Evolutionary conservation across 2,113 vertebrate genomes (phyloP).

Genomic region (Pristiophorus japonicus): DNA sequence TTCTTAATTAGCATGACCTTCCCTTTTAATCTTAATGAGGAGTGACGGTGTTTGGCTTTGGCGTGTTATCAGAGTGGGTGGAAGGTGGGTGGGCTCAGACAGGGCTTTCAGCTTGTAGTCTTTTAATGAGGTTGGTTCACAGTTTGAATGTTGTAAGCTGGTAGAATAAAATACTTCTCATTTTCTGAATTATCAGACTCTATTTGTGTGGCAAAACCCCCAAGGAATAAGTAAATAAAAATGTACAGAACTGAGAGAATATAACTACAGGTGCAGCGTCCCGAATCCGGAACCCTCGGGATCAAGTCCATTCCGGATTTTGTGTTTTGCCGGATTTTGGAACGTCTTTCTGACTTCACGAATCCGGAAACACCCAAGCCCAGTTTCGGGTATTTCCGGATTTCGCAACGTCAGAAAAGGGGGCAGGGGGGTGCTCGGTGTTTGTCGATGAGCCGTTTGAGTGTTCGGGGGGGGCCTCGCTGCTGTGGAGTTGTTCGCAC

Average conservation of each 20-base stretch:
- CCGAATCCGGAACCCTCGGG: too few species aligned
- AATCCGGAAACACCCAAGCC: too few species aligned
- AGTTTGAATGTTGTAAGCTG: not conserved
- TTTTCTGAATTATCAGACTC: not conserved
- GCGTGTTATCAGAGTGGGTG: slow-evolving; percentile 8
- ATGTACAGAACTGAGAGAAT: not conserved
- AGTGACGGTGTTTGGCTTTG: not conserved
- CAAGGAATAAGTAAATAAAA: not conserved
- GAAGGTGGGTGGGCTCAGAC: not conserved
- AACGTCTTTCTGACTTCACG: too few species aligned
- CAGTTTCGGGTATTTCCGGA: too few species aligned
- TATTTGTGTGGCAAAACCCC: not conserved
- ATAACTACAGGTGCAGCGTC: too few species aligned
- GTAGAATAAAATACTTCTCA: not conserved
- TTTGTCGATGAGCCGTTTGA: too few species aligned
- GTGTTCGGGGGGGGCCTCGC: too few species aligned
- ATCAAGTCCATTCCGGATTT: too few species aligned
- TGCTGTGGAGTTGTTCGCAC: too few species aligned
- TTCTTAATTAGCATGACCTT: slow-evolving; percentile 30
- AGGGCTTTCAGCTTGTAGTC: not conserved
- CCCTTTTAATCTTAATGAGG: slow-evolving; percentile 15
- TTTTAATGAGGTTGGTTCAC: slow-evolving; percentile 34
- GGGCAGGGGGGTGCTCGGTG: too few species aligned
- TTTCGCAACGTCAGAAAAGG: too few species aligned
- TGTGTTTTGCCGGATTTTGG: too few species aligned